Evolutionary conservation across 2,113 vertebrate genomes (phyloP).

Genomic region (Anoplopoma fimbria): DNA sequence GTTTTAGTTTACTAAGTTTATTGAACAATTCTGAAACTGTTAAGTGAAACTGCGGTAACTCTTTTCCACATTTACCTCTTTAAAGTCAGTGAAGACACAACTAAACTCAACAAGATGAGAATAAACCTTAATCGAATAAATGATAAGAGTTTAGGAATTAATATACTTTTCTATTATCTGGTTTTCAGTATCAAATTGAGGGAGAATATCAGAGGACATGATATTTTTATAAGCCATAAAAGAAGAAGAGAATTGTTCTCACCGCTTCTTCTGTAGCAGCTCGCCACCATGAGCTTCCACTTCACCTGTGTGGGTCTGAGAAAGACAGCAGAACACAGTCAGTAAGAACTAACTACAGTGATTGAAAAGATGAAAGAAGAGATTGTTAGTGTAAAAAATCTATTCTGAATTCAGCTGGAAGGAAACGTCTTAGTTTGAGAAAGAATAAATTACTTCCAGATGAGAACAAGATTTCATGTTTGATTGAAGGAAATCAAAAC

Average conservation of each 20-base stretch:
- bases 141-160: neutral
- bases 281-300: constrained; percentile 96
- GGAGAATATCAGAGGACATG: neutral
- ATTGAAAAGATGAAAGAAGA: neutral
- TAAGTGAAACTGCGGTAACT: neutral
- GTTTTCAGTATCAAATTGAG: neutral
- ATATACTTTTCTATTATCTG: neutral
- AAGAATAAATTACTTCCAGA: constrained; percentile 17
- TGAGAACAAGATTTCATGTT: neutral
- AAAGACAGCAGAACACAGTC: constrained; percentile 36
- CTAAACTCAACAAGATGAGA: neutral
- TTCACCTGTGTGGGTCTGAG: constrained; percentile 91
- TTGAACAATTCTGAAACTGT: too few relatives aligned
- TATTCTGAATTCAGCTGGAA: neutral
- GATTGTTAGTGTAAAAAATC: neutral
- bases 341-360: neutral
- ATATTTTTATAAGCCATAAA: neutral
- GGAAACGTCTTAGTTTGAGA: neutral
- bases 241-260: constrained; percentile 45
- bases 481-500: constrained; percentile 2
- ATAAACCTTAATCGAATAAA: neutral
- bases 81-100: neutral
- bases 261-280: constrained; percentile 96
- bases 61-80: neutral
- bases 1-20: too few relatives aligned